phyloP scores from a whole-genome alignment of 2,113 vertebrate genomes.

The Syngnathus scovelli region DNA sequence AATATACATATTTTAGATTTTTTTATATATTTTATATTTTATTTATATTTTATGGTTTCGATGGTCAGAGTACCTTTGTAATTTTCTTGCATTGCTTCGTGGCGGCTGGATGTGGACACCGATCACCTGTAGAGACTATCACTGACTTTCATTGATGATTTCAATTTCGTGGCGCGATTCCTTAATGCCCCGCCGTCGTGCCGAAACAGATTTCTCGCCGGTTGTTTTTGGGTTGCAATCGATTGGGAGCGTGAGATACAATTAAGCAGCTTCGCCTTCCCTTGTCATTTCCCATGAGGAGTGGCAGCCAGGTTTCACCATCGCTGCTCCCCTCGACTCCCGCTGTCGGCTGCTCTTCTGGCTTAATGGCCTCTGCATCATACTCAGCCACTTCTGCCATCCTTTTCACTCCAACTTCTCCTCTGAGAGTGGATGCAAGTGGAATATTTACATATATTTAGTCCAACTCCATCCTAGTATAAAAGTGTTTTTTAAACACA shows the following conservation, averaged over 20 bases:
- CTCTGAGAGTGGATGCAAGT: conserved; percentile 7
- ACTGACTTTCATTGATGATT: conserved; percentile 58
- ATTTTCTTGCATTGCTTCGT: not conserved
- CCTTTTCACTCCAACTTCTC: conserved; percentile 9
- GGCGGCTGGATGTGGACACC: conserved; percentile 50
- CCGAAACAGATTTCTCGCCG: conserved; percentile 54
- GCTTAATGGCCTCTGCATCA: conserved; percentile 19
- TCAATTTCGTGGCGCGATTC: conserved; percentile 53
- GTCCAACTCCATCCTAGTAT: conserved; percentile 23
- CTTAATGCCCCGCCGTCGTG: conserved; percentile 28
- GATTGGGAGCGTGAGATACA: conserved; percentile 58
- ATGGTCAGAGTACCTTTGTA: not conserved
- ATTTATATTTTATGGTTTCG: too few relatives aligned
- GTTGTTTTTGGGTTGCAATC: conserved; percentile 61
- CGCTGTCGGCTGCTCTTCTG: conserved; percentile 34
- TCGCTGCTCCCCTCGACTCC: conserved; percentile 21
- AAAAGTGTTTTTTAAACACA: not conserved
- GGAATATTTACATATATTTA: conserved; percentile 25
- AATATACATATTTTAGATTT: too few relatives aligned
- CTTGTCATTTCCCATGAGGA: conserved; percentile 42
- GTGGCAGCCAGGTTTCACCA: conserved; percentile 8
- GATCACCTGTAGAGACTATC: conserved; percentile 21
- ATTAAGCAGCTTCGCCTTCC: conserved; percentile 52
- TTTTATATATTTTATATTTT: too few relatives aligned
- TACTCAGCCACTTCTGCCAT: not conserved